Conservation (phyloP, 2,797 vertebrate genomes). For the Phataginus tricuspis region DNA sequence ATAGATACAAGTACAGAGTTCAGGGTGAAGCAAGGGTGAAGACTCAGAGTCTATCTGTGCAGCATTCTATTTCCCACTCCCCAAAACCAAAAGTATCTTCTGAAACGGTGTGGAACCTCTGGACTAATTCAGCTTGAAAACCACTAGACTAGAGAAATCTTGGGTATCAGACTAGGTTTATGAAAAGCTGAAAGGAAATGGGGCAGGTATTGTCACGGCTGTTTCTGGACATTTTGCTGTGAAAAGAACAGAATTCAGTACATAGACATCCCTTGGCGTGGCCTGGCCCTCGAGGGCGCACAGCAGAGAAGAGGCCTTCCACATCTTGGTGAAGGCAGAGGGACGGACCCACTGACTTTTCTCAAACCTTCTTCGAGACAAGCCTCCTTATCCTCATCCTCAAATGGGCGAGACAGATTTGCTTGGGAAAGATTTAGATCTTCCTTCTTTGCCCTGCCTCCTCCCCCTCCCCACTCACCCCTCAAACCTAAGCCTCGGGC, state of each 20-base stretch:
- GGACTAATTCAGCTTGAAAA: not conserved
- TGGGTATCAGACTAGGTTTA: not conserved
- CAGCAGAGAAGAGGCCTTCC: not conserved
- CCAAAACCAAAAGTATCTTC: not conserved
- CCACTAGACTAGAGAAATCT: not conserved
- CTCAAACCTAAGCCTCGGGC: not conserved
- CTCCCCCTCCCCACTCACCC: not conserved
- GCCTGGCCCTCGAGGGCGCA: not conserved
- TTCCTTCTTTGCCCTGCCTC: not conserved
- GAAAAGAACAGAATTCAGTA: not conserved
- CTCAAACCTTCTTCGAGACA: not conserved
- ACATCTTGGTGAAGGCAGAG: not conserved
- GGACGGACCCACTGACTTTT: not conserved
- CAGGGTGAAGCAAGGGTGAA: not conserved
- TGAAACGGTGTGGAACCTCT: not conserved
- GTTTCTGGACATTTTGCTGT: not conserved
- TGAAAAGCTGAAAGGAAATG: not conserved
- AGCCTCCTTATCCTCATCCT: not conserved
- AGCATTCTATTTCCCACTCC: not conserved
- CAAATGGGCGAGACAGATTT: not conserved
- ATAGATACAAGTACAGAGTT: not conserved
- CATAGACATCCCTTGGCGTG: not conserved
- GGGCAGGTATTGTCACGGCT: no score
- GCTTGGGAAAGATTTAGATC: not conserved
- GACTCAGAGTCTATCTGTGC: not conserved